These are phyloP conservation scores for Tethya wilhelma DNA, from an alignment of 37 sponge, comb jelly and placozoan genomes.

Conservation along the genomic window DNA sequence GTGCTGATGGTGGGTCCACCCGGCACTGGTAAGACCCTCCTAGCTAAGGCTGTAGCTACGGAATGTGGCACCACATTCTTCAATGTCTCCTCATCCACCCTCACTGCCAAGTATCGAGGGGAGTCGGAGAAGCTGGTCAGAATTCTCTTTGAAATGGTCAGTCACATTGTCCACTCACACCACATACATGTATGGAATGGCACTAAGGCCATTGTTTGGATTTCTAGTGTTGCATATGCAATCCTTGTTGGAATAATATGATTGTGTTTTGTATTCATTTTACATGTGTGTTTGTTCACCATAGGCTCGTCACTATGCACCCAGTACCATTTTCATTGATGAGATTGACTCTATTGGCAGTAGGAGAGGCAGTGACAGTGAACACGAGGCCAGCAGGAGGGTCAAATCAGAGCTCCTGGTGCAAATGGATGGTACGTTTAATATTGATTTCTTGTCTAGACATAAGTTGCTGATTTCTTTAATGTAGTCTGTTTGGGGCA, in stretches of 20 bases:
- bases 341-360: constrained; percentile 95
- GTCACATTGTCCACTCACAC: not conserved
- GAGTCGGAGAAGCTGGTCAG: constrained; percentile 97
- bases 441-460: not conserved
- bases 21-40: constrained; percentile 98
- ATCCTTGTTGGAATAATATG: too few relatives aligned
- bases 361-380: constrained; percentile 88
- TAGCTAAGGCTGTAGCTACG: constrained; percentile 98
- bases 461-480: not conserved
- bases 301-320: constrained; percentile 93
- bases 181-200: not conserved
- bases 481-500: not conserved
- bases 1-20: constrained; percentile 97
- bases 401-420: constrained; percentile 96
- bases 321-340: constrained; percentile 97
- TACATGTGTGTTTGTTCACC: not conserved
- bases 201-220: too few relatives aligned
- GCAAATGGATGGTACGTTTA: constrained; percentile 93
- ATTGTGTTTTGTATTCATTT: too few relatives aligned
- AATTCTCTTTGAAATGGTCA: constrained; percentile 94
- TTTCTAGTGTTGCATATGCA: too few relatives aligned
- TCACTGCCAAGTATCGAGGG: constrained; percentile 95
- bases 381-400: constrained; percentile 93
- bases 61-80: constrained; percentile 99
- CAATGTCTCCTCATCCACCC: constrained; percentile 94